A percentile compares a stretch with the other conserved stretches of the same genome.
These are phyloP conservation scores for Catharus ustulatus DNA, from an alignment of 2,797 vertebrate genomes.

Conservation along the genomic window DNA sequence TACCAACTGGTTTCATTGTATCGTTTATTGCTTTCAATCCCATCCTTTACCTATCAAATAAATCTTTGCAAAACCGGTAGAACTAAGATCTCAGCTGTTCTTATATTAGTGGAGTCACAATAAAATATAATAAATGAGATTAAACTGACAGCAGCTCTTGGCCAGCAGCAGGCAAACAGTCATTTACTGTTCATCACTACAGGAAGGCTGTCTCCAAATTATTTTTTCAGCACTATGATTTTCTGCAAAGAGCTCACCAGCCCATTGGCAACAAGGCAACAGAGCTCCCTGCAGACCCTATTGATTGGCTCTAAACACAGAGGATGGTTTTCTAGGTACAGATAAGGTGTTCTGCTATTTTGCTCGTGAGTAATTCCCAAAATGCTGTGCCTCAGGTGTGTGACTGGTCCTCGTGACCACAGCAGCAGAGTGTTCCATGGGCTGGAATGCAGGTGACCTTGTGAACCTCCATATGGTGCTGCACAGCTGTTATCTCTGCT, in stretches of 20 bases:
- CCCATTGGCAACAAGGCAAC: not conserved
- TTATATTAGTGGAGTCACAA: not conserved
- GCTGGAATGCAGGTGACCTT: conserved; percentile 1
- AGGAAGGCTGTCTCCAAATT: not conserved
- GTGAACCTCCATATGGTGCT: not conserved
- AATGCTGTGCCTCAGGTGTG: not conserved
- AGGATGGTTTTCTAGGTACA: not conserved
- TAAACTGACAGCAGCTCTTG: not conserved
- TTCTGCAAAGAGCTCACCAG: not conserved
- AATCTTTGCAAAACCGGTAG: not conserved
- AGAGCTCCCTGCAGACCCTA: not conserved
- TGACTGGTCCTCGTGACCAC: not conserved
- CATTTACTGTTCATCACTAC: not conserved
- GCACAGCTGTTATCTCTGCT: not conserved
- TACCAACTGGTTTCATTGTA: not conserved
- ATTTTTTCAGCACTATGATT: not conserved
- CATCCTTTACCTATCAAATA: not conserved
- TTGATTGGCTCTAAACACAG: not conserved
- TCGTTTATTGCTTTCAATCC: not conserved
- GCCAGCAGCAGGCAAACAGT: not conserved
- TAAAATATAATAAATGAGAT: not conserved
- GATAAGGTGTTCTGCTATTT: not conserved
- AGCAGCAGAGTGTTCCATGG: not conserved
- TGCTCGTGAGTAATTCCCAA: not conserved
- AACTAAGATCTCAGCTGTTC: not conserved